Evolutionary conservation across 1,140 invertebrate species (phyloP).

Genomic region (Drosophila watanabei): DNA sequence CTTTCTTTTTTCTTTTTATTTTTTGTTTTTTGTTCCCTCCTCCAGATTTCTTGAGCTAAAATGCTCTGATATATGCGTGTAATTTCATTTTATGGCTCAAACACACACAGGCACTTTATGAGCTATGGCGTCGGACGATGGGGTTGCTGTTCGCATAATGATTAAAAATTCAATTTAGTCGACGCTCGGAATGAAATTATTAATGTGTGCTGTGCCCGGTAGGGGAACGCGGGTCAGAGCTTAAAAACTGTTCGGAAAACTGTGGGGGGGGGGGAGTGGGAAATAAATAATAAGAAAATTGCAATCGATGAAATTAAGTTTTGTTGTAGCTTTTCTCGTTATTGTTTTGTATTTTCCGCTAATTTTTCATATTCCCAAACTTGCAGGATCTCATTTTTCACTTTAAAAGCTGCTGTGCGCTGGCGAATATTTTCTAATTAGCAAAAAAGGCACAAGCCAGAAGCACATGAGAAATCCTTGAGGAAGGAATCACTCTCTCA

Average conservation of each 20-base stretch:
- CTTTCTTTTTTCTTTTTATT: slow-evolving; percentile 7
- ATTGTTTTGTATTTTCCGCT: neutral
- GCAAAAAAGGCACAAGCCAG: slow-evolving; percentile 18
- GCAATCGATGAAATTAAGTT: slow-evolving; percentile 12
- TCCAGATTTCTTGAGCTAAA: slow-evolving; percentile 59
- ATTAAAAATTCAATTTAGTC: slow-evolving; percentile 79
- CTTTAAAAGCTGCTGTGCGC: slow-evolving; percentile 8
- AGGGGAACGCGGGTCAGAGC: slow-evolving; percentile 3
- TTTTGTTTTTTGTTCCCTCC: neutral
- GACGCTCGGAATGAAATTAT: slow-evolving; percentile 57
- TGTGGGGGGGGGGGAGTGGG: too few relatives aligned
- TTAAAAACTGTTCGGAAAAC: neutral
- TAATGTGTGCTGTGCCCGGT: slow-evolving; percentile 44
- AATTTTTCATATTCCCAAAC: neutral
- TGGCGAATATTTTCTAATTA: slow-evolving; percentile 57
- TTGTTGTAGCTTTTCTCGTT: neutral
- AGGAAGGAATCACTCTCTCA: slow-evolving; percentile 6
- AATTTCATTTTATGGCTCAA: slow-evolving; percentile 72
- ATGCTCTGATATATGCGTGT: slow-evolving; percentile 60
- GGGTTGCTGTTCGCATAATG: slow-evolving; percentile 48
- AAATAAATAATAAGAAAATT: slow-evolving; percentile 3
- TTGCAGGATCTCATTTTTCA: slow-evolving; percentile 25
- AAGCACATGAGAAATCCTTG: slow-evolving; percentile 27
- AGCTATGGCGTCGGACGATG: slow-evolving; percentile 8
- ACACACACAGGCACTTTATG: slow-evolving; percentile 21